Evolutionary conservation across 2,888 invertebrate genomes (phyloP).

Genomic region (Anarsia innoxiella): DNA sequence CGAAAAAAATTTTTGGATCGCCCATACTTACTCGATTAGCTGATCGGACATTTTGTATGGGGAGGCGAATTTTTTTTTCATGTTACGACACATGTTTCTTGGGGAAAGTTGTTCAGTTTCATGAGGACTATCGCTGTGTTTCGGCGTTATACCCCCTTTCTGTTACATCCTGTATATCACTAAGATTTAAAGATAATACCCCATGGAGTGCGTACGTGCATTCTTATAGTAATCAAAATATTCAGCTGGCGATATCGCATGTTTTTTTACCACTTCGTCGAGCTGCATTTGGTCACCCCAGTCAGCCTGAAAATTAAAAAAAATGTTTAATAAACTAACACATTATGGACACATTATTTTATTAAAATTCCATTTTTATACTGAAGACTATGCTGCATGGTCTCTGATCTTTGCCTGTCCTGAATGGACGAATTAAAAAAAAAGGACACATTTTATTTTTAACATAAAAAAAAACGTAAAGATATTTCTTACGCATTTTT

Average conservation of each 20-base stretch:
- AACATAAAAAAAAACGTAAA: background rate
- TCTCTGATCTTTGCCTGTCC: too few relatives aligned
- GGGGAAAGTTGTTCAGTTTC: background rate
- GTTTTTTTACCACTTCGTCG: conserved; percentile 59
- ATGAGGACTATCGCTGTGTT: background rate
- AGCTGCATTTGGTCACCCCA: conserved; percentile 68
- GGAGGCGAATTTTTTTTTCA: background rate
- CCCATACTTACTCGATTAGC: too few relatives aligned
- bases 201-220: conserved; percentile 59
- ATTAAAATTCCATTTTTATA: background rate
- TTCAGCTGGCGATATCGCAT: conserved; percentile 45
- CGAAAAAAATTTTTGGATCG: too few relatives aligned
- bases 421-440: background rate
- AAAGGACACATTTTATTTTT: background rate
- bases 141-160: background rate
- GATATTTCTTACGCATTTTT: background rate
- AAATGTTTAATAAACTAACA: background rate
- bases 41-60: too few relatives aligned
- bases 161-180: too few relatives aligned
- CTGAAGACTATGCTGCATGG: background rate
- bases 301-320: conserved; percentile 44
- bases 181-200: conserved; percentile 56
- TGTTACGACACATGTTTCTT: background rate
- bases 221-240: conserved; percentile 64
- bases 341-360: background rate